Evolutionary conservation across 2,113 vertebrate genomes (phyloP).

Genomic region (Egretta garzetta): DNA sequence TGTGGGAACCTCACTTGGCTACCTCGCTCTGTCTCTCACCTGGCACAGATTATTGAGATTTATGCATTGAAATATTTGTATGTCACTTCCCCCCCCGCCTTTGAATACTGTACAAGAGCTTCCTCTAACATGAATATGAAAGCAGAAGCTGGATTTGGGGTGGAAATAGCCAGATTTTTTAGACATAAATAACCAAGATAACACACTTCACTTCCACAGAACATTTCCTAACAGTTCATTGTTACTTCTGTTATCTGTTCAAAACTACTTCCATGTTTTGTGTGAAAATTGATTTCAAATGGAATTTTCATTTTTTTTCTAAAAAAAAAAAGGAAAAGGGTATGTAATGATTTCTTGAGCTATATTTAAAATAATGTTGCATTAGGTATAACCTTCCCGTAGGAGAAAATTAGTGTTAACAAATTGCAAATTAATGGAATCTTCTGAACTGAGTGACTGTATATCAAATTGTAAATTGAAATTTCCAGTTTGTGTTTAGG

Average conservation of each 20-base stretch:
- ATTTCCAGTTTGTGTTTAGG: slow-evolving; percentile 23
- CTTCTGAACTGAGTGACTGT: background rate
- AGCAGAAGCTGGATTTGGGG: background rate
- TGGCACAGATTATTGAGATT: slow-evolving; percentile 34
- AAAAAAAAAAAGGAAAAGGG: background rate
- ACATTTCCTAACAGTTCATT: background rate
- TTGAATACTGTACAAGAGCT: background rate
- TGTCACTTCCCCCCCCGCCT: background rate
- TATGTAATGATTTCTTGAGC: background rate
- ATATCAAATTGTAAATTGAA: slow-evolving; percentile 14
- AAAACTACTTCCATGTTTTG: background rate
- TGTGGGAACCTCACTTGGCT: background rate
- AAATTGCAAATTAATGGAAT: slow-evolving; percentile 4
- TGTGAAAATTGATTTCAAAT: background rate
- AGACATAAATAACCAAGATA: background rate
- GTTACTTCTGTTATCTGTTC: background rate
- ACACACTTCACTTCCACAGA: background rate
- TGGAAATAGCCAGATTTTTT: background rate
- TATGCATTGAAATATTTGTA: background rate
- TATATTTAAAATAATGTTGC: background rate
- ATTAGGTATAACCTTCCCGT: background rate
- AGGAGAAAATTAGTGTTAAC: background rate
- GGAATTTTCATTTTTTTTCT: background rate
- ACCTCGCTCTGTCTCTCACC: background rate
- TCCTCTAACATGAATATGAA: background rate